Evolutionary conservation across 2,797 vertebrate genomes (phyloP).

Genomic region (Myripristis murdjan): DNA sequence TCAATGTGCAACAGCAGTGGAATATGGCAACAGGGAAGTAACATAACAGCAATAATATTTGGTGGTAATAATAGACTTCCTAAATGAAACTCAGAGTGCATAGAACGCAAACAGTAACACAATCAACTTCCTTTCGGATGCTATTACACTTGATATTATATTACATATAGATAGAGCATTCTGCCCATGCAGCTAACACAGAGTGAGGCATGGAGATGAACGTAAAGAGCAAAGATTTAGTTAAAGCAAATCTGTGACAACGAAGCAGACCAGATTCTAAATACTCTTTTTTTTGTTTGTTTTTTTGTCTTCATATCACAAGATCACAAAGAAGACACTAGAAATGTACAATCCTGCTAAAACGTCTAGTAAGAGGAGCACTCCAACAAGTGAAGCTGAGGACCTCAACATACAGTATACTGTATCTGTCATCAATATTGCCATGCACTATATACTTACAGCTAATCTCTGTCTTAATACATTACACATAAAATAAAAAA

Average conservation of each 20-base stretch:
- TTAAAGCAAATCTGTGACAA: constrained; percentile 90
- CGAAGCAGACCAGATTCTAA: constrained; percentile 92
- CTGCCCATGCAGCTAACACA: constrained; percentile 85
- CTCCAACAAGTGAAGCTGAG: constrained; percentile 84
- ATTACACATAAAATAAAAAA: constrained; percentile 80
- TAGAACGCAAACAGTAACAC: constrained; percentile 91
- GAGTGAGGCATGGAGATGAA: constrained; percentile 80
- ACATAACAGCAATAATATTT: constrained; percentile 64
- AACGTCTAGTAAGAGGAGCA: constrained; percentile 89
- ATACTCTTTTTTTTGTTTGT: constrained; percentile 87
- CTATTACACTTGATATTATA: constrained; percentile 84
- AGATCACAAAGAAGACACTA: constrained; percentile 93
- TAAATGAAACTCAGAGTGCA: constrained; percentile 88
- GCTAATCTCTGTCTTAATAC: constrained; percentile 84
- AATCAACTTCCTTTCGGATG: constrained; percentile 78
- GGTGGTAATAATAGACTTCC: constrained; percentile 64
- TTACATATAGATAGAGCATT: constrained; percentile 85
- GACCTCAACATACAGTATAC: constrained; percentile 66
- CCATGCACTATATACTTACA: constrained; percentile 88
- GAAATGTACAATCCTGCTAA: constrained; percentile 94
- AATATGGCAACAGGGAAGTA: constrained; percentile 46
- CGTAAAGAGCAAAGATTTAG: constrained; percentile 71
- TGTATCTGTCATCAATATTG: constrained; percentile 80
- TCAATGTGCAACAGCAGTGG: constrained; percentile 49
- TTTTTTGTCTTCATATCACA: constrained; percentile 88